Conservation (phyloP, 2,797 vertebrate species). For the Artibeus lituratus region DNA sequence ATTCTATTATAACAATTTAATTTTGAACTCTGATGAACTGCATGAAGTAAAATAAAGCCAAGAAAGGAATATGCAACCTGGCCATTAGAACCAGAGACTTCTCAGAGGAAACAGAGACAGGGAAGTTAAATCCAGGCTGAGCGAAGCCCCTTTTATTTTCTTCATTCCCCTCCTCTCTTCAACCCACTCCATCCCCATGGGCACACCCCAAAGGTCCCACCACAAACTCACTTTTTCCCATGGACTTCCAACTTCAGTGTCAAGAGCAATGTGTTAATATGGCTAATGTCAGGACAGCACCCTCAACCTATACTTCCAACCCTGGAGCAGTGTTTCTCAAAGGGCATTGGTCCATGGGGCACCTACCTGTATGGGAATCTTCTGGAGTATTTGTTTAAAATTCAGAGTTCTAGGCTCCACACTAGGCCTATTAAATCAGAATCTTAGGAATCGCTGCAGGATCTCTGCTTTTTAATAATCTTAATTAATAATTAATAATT, state of each 20-base stretch:
- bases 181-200: neutral
- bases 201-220: neutral
- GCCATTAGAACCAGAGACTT: neutral
- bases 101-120: neutral
- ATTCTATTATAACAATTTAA: constrained; percentile 25
- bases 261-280: neutral
- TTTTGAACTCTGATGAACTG: neutral
- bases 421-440: neutral
- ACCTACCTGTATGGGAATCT: neutral
- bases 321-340: neutral
- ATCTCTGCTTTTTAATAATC: neutral
- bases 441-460: neutral
- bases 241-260: neutral
- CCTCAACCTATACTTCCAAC: neutral
- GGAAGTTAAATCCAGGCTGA: neutral
- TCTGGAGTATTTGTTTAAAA: neutral
- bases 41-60: neutral
- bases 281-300: too few relatives aligned
- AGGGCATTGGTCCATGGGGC: neutral
- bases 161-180: neutral
- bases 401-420: neutral
- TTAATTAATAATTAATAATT: too few relatives aligned
- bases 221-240: neutral
- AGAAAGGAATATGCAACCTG: neutral
- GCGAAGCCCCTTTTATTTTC: neutral